A percentile compares a stretch with the other conserved stretches of the same genome.
Conservation (phyloP, 2,113 vertebrate species). For the Propithecus coquereli region DNA sequence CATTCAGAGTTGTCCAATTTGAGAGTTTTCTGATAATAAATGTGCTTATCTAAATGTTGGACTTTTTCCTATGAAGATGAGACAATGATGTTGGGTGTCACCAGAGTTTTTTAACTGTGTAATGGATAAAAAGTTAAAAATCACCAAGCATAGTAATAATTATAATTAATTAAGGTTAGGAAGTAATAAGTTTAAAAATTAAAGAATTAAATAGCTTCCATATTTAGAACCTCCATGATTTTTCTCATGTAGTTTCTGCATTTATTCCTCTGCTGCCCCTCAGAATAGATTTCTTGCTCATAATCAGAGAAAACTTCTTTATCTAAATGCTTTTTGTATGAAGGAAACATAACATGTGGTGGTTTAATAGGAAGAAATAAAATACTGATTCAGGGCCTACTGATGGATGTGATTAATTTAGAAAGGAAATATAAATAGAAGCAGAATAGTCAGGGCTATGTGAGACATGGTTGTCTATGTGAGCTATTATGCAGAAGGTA, state of each 20-base stretch:
- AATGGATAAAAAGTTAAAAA: not conserved
- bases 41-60: not conserved
- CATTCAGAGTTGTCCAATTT: not conserved
- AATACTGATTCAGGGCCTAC: constrained; percentile 3
- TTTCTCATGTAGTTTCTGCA: not conserved
- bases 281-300: not conserved
- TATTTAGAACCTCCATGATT: not conserved
- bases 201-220: not conserved
- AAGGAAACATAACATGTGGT: not conserved
- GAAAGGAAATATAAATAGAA: constrained; percentile 36
- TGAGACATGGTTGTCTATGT: not conserved
- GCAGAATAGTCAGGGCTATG: not conserved
- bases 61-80: not conserved
- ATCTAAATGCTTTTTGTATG: not conserved
- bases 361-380: not conserved
- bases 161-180: not conserved
- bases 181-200: not conserved
- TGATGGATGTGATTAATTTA: constrained; percentile 38
- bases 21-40: not conserved
- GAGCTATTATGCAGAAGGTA: not conserved
- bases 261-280: not conserved
- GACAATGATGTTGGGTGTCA: not conserved
- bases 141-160: not conserved
- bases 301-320: not conserved
- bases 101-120: not conserved